phyloP scores from a whole-genome alignment of 35 echinoderm and acorn worm species.

The Chiridota heheva region DNA sequence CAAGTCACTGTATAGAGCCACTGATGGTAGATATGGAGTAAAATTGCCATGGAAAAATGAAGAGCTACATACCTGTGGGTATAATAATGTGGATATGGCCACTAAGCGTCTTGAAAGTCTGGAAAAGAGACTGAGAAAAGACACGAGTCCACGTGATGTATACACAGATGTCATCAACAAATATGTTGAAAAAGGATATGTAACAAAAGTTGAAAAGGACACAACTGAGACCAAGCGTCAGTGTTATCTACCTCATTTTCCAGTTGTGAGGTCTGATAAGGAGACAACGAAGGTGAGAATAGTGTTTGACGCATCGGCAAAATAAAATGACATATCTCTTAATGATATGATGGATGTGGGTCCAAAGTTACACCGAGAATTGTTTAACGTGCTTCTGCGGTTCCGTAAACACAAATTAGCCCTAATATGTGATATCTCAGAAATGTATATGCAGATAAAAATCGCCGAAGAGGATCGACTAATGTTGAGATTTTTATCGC shows the following conservation, averaged over 20 bases:
- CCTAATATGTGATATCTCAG: conserved; percentile 33
- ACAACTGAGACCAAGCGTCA: not conserved
- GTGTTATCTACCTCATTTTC: conserved; percentile 52
- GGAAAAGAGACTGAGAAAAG: not conserved
- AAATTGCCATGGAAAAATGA: not conserved
- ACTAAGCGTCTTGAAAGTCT: not conserved
- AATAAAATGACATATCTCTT: not conserved
- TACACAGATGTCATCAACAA: not conserved
- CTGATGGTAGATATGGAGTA: not conserved
- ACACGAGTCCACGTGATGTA: not conserved
- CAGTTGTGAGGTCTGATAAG: conserved; percentile 30
- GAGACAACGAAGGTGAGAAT: conserved; percentile 39
- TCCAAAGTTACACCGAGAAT: conserved; percentile 23
- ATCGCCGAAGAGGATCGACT: conserved; percentile 7
- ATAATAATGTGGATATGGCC: not conserved
- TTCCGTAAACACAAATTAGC: conserved; percentile 39
- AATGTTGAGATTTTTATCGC: conserved; percentile 44
- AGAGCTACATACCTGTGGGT: not conserved
- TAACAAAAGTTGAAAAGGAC: conserved; percentile 11
- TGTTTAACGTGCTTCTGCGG: conserved; percentile 21
- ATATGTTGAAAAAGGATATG: not conserved
- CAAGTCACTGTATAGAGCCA: too few species aligned
- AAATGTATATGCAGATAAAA: conserved; percentile 43
- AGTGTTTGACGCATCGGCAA: conserved; percentile 32
- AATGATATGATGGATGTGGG: conserved; percentile 40